Percentiles rank a stretch among this genome's conserved stretches.
Conservation (phyloP, 2,113 vertebrate genomes). For the Corythornis vintsioides region DNA sequence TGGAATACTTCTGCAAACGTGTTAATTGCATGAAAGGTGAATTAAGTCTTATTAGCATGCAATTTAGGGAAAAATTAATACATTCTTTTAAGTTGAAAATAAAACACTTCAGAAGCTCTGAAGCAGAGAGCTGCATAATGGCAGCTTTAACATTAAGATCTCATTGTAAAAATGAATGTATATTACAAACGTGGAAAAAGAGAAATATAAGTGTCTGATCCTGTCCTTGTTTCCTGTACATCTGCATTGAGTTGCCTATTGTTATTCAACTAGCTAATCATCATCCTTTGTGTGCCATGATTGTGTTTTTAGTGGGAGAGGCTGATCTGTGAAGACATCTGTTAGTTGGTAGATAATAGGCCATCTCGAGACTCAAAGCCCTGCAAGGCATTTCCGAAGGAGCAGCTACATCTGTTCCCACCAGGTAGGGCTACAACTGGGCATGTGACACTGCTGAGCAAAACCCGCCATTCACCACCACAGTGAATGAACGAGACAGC, state of each 20-base stretch:
- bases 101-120: constrained; percentile 19
- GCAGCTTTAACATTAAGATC: constrained; percentile 49
- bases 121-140: neutral
- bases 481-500: neutral
- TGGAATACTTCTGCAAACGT: constrained; percentile 22
- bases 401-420: constrained; percentile 56
- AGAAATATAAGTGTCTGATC: constrained; percentile 48
- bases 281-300: constrained; percentile 68
- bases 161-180: constrained; percentile 69
- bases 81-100: constrained; percentile 63
- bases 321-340: constrained; percentile 75
- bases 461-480: neutral
- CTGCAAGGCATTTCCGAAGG: constrained; percentile 30
- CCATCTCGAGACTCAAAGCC: constrained; percentile 49
- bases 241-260: constrained; percentile 65
- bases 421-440: constrained; percentile 39
- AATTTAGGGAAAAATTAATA: constrained; percentile 52
- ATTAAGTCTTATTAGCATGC: constrained; percentile 42
- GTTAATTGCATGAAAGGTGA: constrained; percentile 57
- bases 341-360: constrained; percentile 69
- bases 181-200: constrained; percentile 66
- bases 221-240: constrained; percentile 62
- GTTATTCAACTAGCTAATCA: constrained; percentile 79
- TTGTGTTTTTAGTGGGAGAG: constrained; percentile 56
- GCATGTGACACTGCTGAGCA: neutral